These are phyloP conservation scores for Hoplostethus atlanticus DNA, from an alignment of 2,797 vertebrate genomes.

Conservation along the genomic window DNA sequence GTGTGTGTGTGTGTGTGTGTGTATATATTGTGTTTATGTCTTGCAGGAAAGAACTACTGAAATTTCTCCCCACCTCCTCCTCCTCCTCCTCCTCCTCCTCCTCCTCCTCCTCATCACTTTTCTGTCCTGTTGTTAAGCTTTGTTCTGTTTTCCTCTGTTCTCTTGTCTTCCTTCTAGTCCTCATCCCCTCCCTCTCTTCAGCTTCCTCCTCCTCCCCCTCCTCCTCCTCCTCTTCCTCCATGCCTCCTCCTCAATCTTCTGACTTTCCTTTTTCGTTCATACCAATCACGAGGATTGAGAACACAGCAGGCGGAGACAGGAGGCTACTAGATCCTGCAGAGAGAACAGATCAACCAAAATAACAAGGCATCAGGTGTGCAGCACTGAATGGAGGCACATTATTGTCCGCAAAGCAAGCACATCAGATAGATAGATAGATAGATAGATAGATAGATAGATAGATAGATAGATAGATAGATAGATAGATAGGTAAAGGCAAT, in stretches of 20 bases:
- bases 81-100: neutral
- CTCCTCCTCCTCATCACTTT: no score
- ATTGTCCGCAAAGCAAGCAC: slow-evolving; percentile 11
- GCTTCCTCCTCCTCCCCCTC: neutral
- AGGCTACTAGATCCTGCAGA: neutral
- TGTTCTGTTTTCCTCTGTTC: no score
- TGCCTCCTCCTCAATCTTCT: neutral
- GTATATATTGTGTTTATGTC: neutral
- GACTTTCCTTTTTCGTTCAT: neutral
- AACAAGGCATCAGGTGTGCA: slow-evolving; percentile 42
- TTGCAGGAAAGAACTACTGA: neutral
- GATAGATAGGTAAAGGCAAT: no score
- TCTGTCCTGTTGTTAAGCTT: no score
- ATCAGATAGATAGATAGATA: neutral
- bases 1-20: slow-evolving; percentile 5
- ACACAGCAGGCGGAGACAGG: neutral
- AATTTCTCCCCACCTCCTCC: no score
- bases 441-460: no score
- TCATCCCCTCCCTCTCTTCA: neutral
- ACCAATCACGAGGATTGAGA: neutral
- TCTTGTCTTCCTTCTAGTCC: no score
- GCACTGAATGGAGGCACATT: neutral
- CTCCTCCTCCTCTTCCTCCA: neutral
- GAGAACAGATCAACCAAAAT: slow-evolving; percentile 1
- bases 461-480: no score